Evolutionary conservation across 2,888 invertebrate genomes (phyloP), one percentile per base, ranked within the genome.

Genomic region (Desoria tigrina): DNA sequence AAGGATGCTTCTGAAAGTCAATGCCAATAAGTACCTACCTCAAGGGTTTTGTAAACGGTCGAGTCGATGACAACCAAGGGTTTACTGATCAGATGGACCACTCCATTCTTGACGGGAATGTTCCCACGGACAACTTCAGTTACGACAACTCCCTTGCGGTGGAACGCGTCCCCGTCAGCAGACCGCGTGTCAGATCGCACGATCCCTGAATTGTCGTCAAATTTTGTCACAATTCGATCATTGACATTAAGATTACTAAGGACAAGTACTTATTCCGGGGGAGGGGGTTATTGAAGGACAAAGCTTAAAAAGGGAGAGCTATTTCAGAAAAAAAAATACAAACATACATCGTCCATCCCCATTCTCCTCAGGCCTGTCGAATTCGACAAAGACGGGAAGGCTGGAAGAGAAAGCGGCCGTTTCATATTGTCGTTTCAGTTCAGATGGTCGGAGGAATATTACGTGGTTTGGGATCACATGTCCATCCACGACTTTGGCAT

Each of bases 11-110:
- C n/a, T n/a, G n/a, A n/a, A n/a, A n/a, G n/a, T n/a, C n/a, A n/a
- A n/a, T n/a, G n/a, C n/a, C n/a, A n/a, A n/a, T n/a, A n/a, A n/a
- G n/a, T 32, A 81, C 85, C 84, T 84, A 93, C 93, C 90, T 90
- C 87, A 65, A 94, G 83, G 78, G 93, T 90, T 79, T 93, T 88
- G 74, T 87, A 87, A 70, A 94, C 88, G 2, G 89, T 89, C n/a
- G 89, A 90, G 78, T 94, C 93, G 59, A 93, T 90, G 65, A 94
- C 88, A 90, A 94, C 92, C 18, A 95, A 83, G 0, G 94, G 94
- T 72, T 91, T 86, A 77, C 92, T 90, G 75, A 95, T 94, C 71
- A 96, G 86, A 82, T 96, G 95, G 3, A 95, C 88, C 0, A 95
- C 94, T 37, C 95, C 94, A 78, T 94, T 95, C 78, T 87, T 88